phyloP scores from a whole-genome alignment of 2,888 invertebrate species.

The Theodoxus fluviatilis region DNA sequence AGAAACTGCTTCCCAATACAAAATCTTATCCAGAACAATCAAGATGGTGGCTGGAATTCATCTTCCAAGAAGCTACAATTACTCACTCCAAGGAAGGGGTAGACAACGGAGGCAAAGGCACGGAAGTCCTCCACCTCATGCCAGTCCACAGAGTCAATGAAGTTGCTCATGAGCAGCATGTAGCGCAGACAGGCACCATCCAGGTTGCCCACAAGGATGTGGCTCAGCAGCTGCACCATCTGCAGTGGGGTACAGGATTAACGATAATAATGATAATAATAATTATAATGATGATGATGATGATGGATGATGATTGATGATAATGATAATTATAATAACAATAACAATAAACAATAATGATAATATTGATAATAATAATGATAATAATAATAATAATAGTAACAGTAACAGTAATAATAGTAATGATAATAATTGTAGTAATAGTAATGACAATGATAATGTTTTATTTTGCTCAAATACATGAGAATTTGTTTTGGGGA shows the following conservation, averaged over 20 bases:
- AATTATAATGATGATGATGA: not conserved
- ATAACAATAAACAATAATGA: not conserved
- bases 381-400: too few relatives aligned
- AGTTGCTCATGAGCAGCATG: constrained; percentile 57
- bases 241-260: constrained; percentile 35
- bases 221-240: constrained; percentile 56
- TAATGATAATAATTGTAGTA: too few relatives aligned
- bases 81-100: constrained; percentile 59
- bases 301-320: not conserved
- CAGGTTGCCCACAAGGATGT: constrained; percentile 60
- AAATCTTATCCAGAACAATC: too few relatives aligned
- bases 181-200: constrained; percentile 61
- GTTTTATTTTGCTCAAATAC: too few relatives aligned
- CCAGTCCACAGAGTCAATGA: constrained; percentile 59
- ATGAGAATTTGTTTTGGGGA: too few relatives aligned
- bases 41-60: too few relatives aligned
- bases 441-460: too few relatives aligned
- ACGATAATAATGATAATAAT: too few relatives aligned
- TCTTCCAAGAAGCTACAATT: too few relatives aligned
- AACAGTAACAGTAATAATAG: too few relatives aligned
- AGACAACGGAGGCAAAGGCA: constrained; percentile 57
- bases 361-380: too few relatives aligned
- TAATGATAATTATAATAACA: constrained; percentile 2
- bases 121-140: constrained; percentile 60
- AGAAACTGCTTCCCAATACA: too few relatives aligned